These are phyloP conservation scores for Ridgeia piscesae DNA, from an alignment of 1,140 invertebrate genomes.

Conservation along the genomic window DNA sequence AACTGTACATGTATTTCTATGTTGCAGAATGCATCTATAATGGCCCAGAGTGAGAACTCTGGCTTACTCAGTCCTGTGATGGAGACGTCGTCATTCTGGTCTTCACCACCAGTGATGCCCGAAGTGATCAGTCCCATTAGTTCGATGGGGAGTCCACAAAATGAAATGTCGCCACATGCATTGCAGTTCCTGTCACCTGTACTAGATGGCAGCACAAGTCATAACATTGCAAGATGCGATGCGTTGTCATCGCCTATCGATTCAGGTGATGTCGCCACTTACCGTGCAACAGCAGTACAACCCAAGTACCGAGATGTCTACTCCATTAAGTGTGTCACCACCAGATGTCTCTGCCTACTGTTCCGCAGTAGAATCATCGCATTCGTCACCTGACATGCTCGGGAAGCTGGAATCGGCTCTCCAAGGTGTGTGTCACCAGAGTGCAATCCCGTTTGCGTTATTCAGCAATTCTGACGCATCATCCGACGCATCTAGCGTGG, in stretches of 20 bases:
- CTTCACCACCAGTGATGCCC: not conserved
- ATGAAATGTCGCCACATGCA: not conserved
- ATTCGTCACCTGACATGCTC: not conserved
- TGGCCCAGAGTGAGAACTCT: not conserved
- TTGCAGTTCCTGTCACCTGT: not conserved
- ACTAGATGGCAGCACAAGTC: not conserved
- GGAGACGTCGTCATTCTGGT: not conserved
- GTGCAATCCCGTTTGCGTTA: not conserved
- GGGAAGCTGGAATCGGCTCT: not conserved
- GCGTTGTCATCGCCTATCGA: not conserved
- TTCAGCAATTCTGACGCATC: not conserved
- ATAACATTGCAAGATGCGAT: not conserved
- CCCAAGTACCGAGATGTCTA: not conserved
- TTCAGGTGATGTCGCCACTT: not conserved
- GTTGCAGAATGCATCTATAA: not conserved
- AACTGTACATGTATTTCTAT: not conserved
- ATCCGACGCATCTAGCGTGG: not conserved
- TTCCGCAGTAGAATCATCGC: not conserved
- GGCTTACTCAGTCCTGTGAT: not conserved
- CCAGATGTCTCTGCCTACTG: not conserved
- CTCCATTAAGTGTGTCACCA: not conserved
- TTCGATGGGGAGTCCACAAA: not conserved
- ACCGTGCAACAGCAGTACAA: not conserved
- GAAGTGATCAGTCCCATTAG: not conserved
- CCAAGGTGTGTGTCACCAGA: not conserved